Conservation (phyloP, 2,113 vertebrate species). For the Amphilophus citrinellus region DNA sequence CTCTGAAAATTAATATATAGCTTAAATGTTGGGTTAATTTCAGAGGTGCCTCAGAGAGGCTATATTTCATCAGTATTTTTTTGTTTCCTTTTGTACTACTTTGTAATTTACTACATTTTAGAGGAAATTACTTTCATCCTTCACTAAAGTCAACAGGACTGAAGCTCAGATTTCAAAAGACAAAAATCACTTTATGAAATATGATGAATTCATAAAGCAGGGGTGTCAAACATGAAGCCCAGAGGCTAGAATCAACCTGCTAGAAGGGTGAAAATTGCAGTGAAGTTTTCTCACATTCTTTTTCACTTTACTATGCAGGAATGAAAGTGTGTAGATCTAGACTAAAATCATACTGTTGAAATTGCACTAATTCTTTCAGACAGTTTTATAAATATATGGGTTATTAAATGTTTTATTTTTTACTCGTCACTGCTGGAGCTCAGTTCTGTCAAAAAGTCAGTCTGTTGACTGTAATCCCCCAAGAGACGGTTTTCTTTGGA, state of each 20-base stretch:
- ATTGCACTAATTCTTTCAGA: background rate
- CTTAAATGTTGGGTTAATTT: no score
- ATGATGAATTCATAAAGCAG: no score
- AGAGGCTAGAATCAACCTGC: no score
- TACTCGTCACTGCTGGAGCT: slow-evolving; percentile 7
- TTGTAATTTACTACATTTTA: background rate
- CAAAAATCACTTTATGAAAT: no score
- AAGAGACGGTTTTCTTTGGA: slow-evolving; percentile 51
- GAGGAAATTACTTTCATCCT: background rate
- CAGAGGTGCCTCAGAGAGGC: no score
- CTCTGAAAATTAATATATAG: background rate
- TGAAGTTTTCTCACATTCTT: no score
- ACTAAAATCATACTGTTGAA: background rate
- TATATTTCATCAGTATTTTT: background rate
- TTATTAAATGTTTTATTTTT: no score
- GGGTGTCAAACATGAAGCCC: no score
- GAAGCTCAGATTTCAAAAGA: no score
- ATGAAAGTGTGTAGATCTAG: no score
- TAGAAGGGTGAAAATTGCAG: no score
- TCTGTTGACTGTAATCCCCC: slow-evolving; percentile 46
- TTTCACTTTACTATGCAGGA: no score
- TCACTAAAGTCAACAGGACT: background rate
- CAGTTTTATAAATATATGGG: background rate
- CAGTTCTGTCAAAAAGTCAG: slow-evolving; percentile 47
- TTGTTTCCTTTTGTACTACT: background rate